Base-by-base conservation (phyloP, 2,888 invertebrate species). In the Criorhina ranunculi region DNA sequence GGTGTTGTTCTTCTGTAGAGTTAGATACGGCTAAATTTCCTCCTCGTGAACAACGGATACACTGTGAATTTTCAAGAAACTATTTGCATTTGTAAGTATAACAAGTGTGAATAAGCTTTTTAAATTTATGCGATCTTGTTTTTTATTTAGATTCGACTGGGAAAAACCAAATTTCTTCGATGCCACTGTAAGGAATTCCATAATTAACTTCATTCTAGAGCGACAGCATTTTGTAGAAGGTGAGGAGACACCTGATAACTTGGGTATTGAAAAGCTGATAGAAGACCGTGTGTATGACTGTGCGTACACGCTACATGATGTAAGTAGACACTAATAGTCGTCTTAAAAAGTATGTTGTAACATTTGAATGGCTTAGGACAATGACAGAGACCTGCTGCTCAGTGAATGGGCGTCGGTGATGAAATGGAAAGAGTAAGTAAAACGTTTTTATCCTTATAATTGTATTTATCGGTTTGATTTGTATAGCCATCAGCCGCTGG, bases 291-390 rank as follows among this genome's bases (percentile, higher is more conserved):
- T 94, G 51, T 96, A 96, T 89, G 93, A 93, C 46, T 95, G 95
- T 78, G 95, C 95, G 8, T 96, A 95, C 91, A 95, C 96, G 3
- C 90, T 96, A 73, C 96, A 96, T 90, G 96, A 96, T 92, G 96
- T 95, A 92, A 93, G 93, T 91, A 8, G 92, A 93, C 19, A 6
- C 0, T 7, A 0, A 8, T 24, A 0, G 29, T 31, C 0, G 9
- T 19, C 35, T n/a, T n/a, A n/a, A 33, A 2, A 44, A 46, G 8
- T 49, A 17, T 11, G 55, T 40, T 29, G 19, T 3, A 19, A 40
- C 19, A 44, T 51, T 2, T 12, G 29, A 11, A 11, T 17, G 19
- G 80, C 66, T 9, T 59, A 90, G 88, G 89, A 95, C 93, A 94
- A 94, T 11, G 94, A 94, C 88, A 91, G 93, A 40, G 91, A 94